These are phyloP conservation scores for Drosophila kambysellisi DNA, from an alignment of 2,888 invertebrate species.

Conservation along the genomic window DNA sequence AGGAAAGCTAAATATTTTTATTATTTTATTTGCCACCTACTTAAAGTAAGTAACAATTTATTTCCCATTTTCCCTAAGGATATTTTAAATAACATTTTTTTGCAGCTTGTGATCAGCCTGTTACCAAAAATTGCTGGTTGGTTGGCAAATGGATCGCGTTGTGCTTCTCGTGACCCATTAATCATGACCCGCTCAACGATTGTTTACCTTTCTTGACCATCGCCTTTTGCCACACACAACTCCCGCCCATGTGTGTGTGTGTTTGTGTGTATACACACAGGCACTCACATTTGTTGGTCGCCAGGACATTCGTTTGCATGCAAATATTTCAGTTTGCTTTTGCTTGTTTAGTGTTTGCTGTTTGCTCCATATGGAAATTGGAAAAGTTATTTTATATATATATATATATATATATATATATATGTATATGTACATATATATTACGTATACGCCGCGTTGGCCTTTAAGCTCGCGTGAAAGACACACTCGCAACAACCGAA, in stretches of 20 bases:
- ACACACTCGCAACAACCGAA: slow-evolving; percentile 26
- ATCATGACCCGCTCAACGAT: slow-evolving; percentile 80
- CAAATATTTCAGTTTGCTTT: slow-evolving; percentile 69
- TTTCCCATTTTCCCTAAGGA: not conserved
- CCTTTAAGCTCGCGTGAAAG: slow-evolving; percentile 59
- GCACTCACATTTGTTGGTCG: slow-evolving; percentile 35
- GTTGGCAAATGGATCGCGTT: slow-evolving; percentile 46
- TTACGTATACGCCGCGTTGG: slow-evolving; percentile 50
- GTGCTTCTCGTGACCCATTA: slow-evolving; percentile 78
- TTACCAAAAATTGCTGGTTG: slow-evolving; percentile 21
- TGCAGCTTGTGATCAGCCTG: slow-evolving; percentile 17
- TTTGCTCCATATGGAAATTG: slow-evolving; percentile 75
- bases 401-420: not conserved
- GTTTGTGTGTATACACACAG: not conserved
- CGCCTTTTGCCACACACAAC: slow-evolving; percentile 21
- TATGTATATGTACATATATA: not conserved
- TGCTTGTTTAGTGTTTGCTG: slow-evolving; percentile 53
- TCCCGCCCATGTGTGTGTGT: not conserved
- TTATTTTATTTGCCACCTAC: not conserved
- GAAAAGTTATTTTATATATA: slow-evolving; percentile 57
- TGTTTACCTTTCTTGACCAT: slow-evolving; percentile 67
- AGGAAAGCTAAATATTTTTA: not conserved
- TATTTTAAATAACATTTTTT: not conserved
- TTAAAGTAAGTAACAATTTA: not conserved
- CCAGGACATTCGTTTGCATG: slow-evolving; percentile 73